These are phyloP conservation scores for Hirtodrosophila trivittata DNA, from an alignment of 2,888 invertebrate species.

Conservation along the genomic window DNA sequence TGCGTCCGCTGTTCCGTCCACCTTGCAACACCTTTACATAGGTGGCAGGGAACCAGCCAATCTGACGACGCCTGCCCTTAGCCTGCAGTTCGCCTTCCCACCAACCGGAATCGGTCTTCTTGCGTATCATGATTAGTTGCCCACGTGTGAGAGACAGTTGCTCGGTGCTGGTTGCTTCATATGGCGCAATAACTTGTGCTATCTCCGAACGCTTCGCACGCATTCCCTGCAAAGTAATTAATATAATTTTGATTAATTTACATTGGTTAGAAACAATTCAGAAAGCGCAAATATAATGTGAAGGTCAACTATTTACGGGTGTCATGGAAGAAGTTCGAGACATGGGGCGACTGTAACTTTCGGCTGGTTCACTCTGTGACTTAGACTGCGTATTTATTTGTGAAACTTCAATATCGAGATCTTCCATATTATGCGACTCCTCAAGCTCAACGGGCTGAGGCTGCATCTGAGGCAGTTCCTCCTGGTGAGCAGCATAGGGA, in stretches of 20 bases:
- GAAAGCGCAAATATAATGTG: constrained; percentile 20
- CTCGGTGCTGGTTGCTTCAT: constrained; percentile 95
- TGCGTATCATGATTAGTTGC: constrained; percentile 97
- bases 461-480: constrained; percentile 31
- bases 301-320: constrained; percentile 82
- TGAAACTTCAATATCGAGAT: constrained; percentile 84
- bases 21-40: constrained; percentile 94
- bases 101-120: constrained; percentile 99
- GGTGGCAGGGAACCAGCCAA: constrained; percentile 99
- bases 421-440: constrained; percentile 82
- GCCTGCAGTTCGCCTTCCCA: constrained; percentile 99
- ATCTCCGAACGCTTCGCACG: constrained; percentile 93
- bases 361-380: constrained; percentile 81
- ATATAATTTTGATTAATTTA: constrained; percentile 19
- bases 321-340: constrained; percentile 84
- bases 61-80: constrained; percentile 93
- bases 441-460: constrained; percentile 61
- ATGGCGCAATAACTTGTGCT: constrained; percentile 96
- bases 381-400: constrained; percentile 84
- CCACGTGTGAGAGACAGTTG: constrained; percentile 95
- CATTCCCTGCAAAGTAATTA: constrained; percentile 84
- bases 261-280: neutral
- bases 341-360: constrained; percentile 84
- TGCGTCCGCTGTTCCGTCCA: constrained; percentile 89
- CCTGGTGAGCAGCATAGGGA: constrained; percentile 49